phyloP scores from a whole-genome alignment of 2,113 vertebrate genomes.

The Tenrec ecaudatus region DNA sequence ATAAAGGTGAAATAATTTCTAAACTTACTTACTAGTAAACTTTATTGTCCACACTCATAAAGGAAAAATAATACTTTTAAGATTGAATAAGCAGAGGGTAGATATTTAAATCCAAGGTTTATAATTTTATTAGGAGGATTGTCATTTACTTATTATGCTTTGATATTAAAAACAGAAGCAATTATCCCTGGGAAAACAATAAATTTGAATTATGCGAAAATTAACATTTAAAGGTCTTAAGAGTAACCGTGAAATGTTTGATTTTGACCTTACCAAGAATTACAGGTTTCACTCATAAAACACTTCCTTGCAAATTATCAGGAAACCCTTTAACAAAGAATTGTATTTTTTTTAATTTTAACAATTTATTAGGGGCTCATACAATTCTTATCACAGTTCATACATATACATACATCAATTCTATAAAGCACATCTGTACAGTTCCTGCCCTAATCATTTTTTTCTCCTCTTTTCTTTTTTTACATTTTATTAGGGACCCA shows the following conservation, averaged over 20 bases:
- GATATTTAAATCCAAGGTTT: conserved; percentile 57
- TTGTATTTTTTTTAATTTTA: too few relatives aligned
- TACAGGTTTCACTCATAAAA: neutral
- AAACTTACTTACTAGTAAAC: conserved; percentile 24
- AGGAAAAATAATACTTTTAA: neutral
- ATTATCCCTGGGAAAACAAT: conserved; percentile 37
- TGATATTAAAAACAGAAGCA: neutral
- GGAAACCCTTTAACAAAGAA: neutral
- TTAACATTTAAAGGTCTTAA: conserved; percentile 40
- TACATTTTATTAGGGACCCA: too few relatives aligned
- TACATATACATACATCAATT: too few relatives aligned
- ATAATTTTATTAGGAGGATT: conserved; percentile 55
- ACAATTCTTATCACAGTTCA: too few relatives aligned
- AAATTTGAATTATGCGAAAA: conserved; percentile 49
- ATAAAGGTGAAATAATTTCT: neutral
- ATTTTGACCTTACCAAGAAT: conserved; percentile 52
- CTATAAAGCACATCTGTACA: too few relatives aligned
- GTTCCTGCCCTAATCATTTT: too few relatives aligned
- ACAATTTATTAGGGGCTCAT: too few relatives aligned
- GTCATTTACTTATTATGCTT: neutral
- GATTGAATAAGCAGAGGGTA: conserved; percentile 43
- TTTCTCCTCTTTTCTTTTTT: too few relatives aligned
- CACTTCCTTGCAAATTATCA: neutral
- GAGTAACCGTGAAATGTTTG: conserved; percentile 58
- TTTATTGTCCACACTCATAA: neutral